Conservation (phyloP, 2,888 invertebrate genomes). For the Parnassius glacialis region DNA sequence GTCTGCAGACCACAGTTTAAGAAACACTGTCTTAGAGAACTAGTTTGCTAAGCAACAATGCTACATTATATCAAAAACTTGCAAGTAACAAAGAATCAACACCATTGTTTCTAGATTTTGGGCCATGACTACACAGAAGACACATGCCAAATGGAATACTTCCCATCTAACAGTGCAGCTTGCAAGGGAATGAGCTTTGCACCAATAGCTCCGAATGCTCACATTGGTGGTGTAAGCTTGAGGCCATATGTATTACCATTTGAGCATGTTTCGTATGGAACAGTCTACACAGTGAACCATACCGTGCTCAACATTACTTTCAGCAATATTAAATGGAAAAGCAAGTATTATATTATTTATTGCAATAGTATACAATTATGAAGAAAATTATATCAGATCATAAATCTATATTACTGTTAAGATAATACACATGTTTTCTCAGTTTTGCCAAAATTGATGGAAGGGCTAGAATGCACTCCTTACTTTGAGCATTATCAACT, state of each 20-base stretch:
- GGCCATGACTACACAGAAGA: conserved; percentile 49
- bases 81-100: not conserved
- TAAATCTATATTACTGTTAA: too few relatives aligned
- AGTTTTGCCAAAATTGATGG: too few relatives aligned
- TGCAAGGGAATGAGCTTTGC: conserved; percentile 65
- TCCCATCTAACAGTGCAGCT: conserved; percentile 55
- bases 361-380: too few relatives aligned
- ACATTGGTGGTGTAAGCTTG: conserved; percentile 66
- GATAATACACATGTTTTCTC: too few relatives aligned
- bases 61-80: too few relatives aligned
- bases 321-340: conserved; percentile 73
- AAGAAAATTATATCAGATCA: too few relatives aligned
- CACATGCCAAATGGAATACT: conserved; percentile 60
- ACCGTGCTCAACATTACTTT: conserved; percentile 72
- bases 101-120: conserved; percentile 43
- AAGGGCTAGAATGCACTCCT: too few relatives aligned
- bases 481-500: too few relatives aligned
- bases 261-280: conserved; percentile 29
- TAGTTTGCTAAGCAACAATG: too few relatives aligned
- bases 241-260: conserved; percentile 55
- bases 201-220: conserved; percentile 53
- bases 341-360: conserved; percentile 46
- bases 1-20: too few relatives aligned
- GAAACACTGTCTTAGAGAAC: too few relatives aligned
- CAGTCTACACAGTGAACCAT: conserved; percentile 43